A percentile compares a stretch with the other conserved stretches of the same genome.
These are phyloP conservation scores for Phalangium opilio DNA, from an alignment of 2,888 invertebrate genomes.

Conservation along the genomic window DNA sequence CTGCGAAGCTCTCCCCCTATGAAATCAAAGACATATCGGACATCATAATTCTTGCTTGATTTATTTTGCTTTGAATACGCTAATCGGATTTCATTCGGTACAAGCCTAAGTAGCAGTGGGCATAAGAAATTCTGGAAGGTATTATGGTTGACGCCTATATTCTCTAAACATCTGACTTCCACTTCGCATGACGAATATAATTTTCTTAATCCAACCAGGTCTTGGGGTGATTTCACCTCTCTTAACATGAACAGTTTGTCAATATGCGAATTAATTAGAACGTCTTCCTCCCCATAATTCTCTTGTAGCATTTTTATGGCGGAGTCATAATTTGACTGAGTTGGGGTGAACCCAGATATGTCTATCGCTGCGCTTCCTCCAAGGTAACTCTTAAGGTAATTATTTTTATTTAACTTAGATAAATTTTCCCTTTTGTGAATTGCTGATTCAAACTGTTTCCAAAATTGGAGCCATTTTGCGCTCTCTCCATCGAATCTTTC, in stretches of 20 bases:
- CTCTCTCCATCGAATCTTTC: constrained; percentile 2
- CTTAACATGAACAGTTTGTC: neutral
- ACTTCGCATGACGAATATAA: constrained; percentile 1
- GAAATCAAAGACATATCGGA: no score
- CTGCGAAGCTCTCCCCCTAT: no score
- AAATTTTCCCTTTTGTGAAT: constrained; percentile 1
- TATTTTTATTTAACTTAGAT: constrained; percentile 3
- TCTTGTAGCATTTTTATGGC: constrained; percentile 3
- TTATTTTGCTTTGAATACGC: no score
- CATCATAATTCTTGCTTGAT: no score
- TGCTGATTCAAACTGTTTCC: constrained; percentile 2
- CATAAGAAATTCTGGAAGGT: neutral
- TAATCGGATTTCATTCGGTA: no score
- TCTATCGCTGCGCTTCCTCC: neutral
- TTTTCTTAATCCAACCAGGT: constrained; percentile 2
- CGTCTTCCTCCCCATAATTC: constrained; percentile 1
- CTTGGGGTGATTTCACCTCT: neutral
- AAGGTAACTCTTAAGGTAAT: constrained; percentile 5
- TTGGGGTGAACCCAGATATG: neutral
- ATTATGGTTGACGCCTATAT: neutral
- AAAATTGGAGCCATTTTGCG: constrained; percentile 3
- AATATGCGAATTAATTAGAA: constrained; percentile 1
- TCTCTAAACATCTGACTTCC: constrained; percentile 1
- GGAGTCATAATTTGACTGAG: constrained; percentile 4
- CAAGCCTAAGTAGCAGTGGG: neutral